These are phyloP conservation scores for Neoascia interrupta DNA, from an alignment of 2,888 invertebrate species.

Conservation along the genomic window DNA sequence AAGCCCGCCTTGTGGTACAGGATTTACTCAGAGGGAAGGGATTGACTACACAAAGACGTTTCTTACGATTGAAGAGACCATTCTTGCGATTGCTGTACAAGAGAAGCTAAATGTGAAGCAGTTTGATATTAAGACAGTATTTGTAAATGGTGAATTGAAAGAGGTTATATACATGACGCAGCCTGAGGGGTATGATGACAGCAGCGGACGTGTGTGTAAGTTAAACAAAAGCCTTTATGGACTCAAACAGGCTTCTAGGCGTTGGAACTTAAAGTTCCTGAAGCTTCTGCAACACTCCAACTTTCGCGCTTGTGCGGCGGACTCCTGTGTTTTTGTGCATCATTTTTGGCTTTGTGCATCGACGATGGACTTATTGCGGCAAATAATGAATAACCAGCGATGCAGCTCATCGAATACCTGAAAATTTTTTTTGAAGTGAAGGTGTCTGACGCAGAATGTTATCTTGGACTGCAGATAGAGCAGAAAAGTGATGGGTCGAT, in stretches of 20 bases:
- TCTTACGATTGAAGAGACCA: too few relatives aligned
- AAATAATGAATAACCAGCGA: constrained; percentile 28
- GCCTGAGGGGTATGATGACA: constrained; percentile 57
- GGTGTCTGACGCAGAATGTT: constrained; percentile 27
- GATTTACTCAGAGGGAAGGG: constrained; percentile 8
- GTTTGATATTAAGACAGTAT: constrained; percentile 37
- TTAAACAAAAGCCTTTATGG: constrained; percentile 66
- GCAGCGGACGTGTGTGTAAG: constrained; percentile 61
- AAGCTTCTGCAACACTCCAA: constrained; percentile 9
- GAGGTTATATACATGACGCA: constrained; percentile 58
- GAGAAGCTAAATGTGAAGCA: constrained; percentile 17
- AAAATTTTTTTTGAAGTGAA: constrained; percentile 46
- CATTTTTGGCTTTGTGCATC: constrained; percentile 70
- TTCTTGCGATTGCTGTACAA: constrained; percentile 2
- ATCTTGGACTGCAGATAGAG: constrained; percentile 38
- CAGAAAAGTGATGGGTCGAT: constrained; percentile 20
- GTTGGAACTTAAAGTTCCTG: constrained; percentile 23
- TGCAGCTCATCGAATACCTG: not conserved
- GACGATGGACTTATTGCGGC: constrained; percentile 60
- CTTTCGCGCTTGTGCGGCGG: constrained; percentile 6
- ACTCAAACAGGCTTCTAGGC: constrained; percentile 64
- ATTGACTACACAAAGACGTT: constrained; percentile 14
- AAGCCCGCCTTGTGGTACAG: constrained; percentile 21
- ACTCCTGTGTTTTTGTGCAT: constrained; percentile 9
- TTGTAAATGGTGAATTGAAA: constrained; percentile 50